These are phyloP conservation scores for Zeus faber DNA, from an alignment of 2,113 vertebrate genomes.

Conservation along the genomic window DNA sequence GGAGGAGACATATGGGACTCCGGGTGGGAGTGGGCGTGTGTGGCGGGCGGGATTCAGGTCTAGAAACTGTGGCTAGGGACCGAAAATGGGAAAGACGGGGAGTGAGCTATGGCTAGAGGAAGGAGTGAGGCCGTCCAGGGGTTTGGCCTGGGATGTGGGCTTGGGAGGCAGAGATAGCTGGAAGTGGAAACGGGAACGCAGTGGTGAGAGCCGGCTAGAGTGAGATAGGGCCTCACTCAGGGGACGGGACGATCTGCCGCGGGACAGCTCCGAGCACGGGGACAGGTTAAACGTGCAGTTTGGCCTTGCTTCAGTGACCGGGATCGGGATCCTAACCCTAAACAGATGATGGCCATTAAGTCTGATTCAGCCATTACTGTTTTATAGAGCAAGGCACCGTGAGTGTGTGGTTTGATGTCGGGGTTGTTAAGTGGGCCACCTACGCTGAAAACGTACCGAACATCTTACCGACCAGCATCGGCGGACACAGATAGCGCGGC, in stretches of 20 bases:
- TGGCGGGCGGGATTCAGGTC: constrained; percentile 51
- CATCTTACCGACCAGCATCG: too few species aligned
- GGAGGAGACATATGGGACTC: constrained; percentile 38
- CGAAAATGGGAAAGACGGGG: constrained; percentile 36
- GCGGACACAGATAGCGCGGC: too few species aligned
- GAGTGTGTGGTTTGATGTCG: too few species aligned
- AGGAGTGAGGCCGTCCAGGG: constrained; percentile 26
- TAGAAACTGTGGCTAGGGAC: constrained; percentile 20
- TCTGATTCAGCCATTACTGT: neutral
- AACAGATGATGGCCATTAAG: constrained; percentile 21
- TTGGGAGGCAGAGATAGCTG: constrained; percentile 21
- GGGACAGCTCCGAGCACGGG: constrained; percentile 37
- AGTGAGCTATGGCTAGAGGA: constrained; percentile 11
- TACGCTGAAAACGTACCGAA: too few species aligned
- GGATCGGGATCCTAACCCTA: constrained; percentile 26
- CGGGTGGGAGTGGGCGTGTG: too few species aligned
- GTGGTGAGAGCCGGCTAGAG: constrained; percentile 13
- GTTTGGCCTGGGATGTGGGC: constrained; percentile 21
- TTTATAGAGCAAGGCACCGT: too few species aligned
- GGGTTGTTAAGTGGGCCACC: too few species aligned
- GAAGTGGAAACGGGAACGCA: constrained; percentile 30
- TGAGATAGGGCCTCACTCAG: constrained; percentile 34
- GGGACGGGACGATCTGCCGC: constrained; percentile 21
- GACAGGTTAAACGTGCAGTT: constrained; percentile 24
- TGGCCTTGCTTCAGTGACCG: constrained; percentile 25